These are phyloP conservation scores for Margarornis squamiger DNA, from an alignment of 2,797 vertebrate genomes.

Conservation along the genomic window DNA sequence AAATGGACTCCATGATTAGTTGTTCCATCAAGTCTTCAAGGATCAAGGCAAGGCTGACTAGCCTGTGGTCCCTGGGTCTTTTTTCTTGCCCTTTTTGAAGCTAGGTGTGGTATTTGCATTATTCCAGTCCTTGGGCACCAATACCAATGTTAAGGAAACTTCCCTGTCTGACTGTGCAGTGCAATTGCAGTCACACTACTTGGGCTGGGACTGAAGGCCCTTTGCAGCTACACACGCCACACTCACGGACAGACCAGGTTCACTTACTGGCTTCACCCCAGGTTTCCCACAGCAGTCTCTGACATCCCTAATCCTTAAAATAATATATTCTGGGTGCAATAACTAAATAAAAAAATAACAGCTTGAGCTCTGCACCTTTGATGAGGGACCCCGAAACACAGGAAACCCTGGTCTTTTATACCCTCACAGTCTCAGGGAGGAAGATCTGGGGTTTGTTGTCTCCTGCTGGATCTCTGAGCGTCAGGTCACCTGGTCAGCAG, in stretches of 20 bases:
- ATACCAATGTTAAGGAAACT: neutral
- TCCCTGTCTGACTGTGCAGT: neutral
- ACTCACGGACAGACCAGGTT: neutral
- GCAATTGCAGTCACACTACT: neutral
- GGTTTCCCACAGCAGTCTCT: accelerated
- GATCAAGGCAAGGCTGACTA: neutral
- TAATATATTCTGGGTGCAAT: neutral
- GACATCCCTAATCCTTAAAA: neutral
- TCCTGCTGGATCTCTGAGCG: neutral
- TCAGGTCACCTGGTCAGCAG: neutral
- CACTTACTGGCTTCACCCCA: neutral
- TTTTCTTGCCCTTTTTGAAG: neutral
- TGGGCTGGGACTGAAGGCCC: neutral
- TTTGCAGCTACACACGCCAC: neutral
- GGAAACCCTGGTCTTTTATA: neutral
- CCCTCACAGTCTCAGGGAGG: too few species aligned
- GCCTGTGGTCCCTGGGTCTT: neutral
- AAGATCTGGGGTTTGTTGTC: neutral
- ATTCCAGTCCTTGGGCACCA: neutral
- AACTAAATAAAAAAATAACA: neutral
- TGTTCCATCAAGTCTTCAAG: neutral
- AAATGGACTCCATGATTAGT: neutral
- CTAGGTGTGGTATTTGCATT: neutral
- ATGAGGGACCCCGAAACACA: neutral
- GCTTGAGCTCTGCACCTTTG: neutral